These are phyloP conservation scores for Ligdia adustata DNA, from an alignment of 2,888 invertebrate species.

Conservation along the genomic window DNA sequence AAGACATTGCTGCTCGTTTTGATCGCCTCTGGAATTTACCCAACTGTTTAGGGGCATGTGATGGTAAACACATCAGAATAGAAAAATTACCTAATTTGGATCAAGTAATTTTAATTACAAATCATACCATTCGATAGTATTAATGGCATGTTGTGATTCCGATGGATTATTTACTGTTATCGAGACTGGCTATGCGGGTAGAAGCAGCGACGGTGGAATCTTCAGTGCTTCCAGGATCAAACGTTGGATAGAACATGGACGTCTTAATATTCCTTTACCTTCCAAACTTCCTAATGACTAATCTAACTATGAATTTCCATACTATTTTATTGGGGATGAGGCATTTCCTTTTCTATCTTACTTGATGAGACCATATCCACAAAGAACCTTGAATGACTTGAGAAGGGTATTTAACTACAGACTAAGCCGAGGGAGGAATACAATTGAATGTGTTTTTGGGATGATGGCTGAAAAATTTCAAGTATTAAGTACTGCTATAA, in stretches of 20 bases:
- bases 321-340: conserved; percentile 16
- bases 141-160: conserved; percentile 28
- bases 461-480: conserved; percentile 19
- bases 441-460: conserved; percentile 23
- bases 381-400: conserved; percentile 7
- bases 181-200: conserved; percentile 22
- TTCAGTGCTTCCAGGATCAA: conserved; percentile 20
- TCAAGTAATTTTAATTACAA: no score
- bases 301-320: conserved; percentile 14
- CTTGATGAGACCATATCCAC: conserved; percentile 16
- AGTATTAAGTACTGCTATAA: conserved; percentile 7
- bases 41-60: conserved; percentile 11
- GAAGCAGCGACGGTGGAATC: no score
- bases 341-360: conserved; percentile 5
- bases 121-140: no score
- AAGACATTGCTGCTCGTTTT: conserved; percentile 5
- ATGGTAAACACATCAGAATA: conserved; percentile 16
- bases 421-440: conserved; percentile 13
- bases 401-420: conserved; percentile 18
- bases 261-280: conserved; percentile 19
- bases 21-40: conserved; percentile 12
- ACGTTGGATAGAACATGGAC: conserved; percentile 15
- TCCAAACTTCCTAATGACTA: conserved; percentile 13
- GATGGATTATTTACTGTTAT: conserved; percentile 24
- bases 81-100: conserved; percentile 13